Base-by-base conservation (phyloP, 2,797 vertebrate genomes). In the Channallabes apus region DNA sequence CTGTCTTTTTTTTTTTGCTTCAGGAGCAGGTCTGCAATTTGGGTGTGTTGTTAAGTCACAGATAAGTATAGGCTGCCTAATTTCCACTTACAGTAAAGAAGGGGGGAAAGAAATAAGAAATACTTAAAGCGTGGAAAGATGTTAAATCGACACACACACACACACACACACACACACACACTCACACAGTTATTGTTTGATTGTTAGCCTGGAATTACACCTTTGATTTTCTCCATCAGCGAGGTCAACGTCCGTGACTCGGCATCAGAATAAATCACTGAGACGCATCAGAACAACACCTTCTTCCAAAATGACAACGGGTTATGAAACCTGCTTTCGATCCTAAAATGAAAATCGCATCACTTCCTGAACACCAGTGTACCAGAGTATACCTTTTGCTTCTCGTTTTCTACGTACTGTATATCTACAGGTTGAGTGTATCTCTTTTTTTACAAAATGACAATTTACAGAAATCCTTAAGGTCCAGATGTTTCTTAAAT, bases 31-130 rank as follows among this genome's bases (percentile, higher is more conserved):
- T 59, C 90, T 91, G 89, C 88, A 91, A 91, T 92, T 91, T 91
- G 91, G 89, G 89, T 82, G 89, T 88, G 86, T 86, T 82, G 89
- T 89, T 86, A 91, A 90, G 90, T 86, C 87, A 91, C 75, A 89
- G 84, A 88, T 90, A 89, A 91, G 88, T 89, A 90, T 88, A 90
- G 90, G 89, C 86, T 86, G 81, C 87, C 86, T 86, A 91, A 92
- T 92, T 90, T 89, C 85, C 88, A 89, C 90, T 89, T 91, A 88
- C 82, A 82, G 83, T 84, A 56, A 69, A 58, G 15, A 22, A n/a
- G 38, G 54, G 62, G 71, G 84, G 75, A 3, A 27, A 35, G 54
- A 22, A 22, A 83, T 88, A 88, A 91, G 86, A 92, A 90, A 90
- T 90, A 88, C 80, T 90, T 87, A 90, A 83, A 84, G 86, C 65